Percentiles rank a stretch among this genome's conserved stretches.
These are phyloP conservation scores for Corvus moneduloides DNA, from an alignment of 2,113 vertebrate species.

Conservation along the genomic window DNA sequence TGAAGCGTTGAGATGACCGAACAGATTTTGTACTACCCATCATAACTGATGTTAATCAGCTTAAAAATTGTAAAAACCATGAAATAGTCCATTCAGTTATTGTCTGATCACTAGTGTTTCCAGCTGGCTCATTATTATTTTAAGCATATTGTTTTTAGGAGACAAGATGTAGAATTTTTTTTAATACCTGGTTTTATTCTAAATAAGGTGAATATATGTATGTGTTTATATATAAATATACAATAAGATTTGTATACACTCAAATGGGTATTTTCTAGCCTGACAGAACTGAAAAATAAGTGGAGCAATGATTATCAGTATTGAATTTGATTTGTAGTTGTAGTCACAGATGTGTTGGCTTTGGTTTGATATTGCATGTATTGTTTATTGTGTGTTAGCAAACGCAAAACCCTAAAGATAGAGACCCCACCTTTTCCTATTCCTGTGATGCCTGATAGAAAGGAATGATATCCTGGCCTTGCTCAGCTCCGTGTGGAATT, in stretches of 20 bases:
- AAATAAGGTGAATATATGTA: not conserved
- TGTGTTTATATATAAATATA: not conserved
- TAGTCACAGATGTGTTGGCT: not conserved
- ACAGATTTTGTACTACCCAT: not conserved
- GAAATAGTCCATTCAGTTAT: not conserved
- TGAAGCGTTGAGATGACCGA: not conserved
- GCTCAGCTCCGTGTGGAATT: not conserved
- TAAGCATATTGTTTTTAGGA: not conserved
- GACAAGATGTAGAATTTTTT: not conserved
- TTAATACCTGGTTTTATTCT: not conserved
- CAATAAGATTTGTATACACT: not conserved
- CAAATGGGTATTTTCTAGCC: not conserved
- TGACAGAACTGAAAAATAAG: not conserved
- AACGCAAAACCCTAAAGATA: not conserved
- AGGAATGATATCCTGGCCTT: not conserved
- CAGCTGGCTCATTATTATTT: not conserved
- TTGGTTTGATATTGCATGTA: not conserved
- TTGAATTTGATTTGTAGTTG: not conserved
- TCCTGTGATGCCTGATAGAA: fast-evolving
- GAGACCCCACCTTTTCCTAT: not conserved
- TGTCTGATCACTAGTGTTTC: not conserved
- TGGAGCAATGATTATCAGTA: not conserved
- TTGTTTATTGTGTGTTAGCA: not conserved
- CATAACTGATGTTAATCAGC: not conserved
- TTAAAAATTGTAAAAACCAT: not conserved